Evolutionary conservation across 2,888 invertebrate genomes (phyloP), one percentile per base, ranked within the genome.

Genomic region (Lasioglossum calceatum): DNA sequence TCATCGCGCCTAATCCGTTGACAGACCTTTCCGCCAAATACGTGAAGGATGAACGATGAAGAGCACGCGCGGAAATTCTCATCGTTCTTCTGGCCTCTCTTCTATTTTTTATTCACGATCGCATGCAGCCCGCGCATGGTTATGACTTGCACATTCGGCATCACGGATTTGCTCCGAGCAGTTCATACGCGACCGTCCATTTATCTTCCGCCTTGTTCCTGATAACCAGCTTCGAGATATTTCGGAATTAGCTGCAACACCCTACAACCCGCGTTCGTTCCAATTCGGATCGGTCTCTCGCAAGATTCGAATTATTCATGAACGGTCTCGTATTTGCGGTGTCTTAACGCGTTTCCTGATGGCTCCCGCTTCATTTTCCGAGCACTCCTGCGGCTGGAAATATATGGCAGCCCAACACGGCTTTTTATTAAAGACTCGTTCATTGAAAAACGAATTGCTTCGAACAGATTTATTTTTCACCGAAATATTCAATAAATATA

Each of bases 81-180:
- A 50, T 73, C 42, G 47, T 39, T 50, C 79, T 32, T 32, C 39
- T 42, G 39, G n/a, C 4, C 8, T 47, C 67, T 67, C 32, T 23
- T 74, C 61, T 61, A 32, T 75, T 81, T 81, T 81, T 81, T 70
- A 70, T 81, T 76, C 39, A 67, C 76, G 70, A 58, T 76, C 23
- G 50, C 70, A 32, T 67, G 50, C 76, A 81, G 76, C 70, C 47
- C 70, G 50, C 70, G 67, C 75, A 70, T 70, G 82, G 64, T 58
- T 54, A 77, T 82, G 77, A 82, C 82, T 82, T 77, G 72, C 82
- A 77, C 77, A 54, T 76, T 78, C 73, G 77, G 47, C 47, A 78
- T 64, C 82, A 61, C 73, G 61, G 78, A 82, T 78, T 78, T 72
- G 54, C 82, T 61, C 67, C 73, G 61, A 64, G 61, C 78, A 77